A percentile compares a stretch with the other conserved stretches of the same genome.
phyloP scores from a whole-genome alignment of 1,140 invertebrate species.

The Neodiprion pinetum region DNA sequence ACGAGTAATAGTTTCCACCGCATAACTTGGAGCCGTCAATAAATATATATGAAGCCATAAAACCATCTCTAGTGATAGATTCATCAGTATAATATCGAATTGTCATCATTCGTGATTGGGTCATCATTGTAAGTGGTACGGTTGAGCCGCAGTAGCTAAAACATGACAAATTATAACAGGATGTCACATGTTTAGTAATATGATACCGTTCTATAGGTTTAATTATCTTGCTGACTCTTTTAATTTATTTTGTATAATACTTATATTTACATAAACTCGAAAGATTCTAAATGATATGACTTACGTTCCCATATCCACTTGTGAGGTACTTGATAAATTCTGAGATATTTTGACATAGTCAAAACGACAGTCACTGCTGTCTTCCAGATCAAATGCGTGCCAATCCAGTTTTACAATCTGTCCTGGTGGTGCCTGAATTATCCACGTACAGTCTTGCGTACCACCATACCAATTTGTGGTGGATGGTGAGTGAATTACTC shows the following conservation, averaged over 20 bases:
- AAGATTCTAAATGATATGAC: conserved; percentile 16
- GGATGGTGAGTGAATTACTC: conserved; percentile 66
- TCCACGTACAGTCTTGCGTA: conserved; percentile 78
- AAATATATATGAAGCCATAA: conserved; percentile 74
- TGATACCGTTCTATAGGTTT: too few relatives aligned
- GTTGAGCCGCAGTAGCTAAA: conserved; percentile 75
- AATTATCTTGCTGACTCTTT: too few relatives aligned
- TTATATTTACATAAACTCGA: too few relatives aligned
- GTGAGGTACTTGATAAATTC: conserved; percentile 53
- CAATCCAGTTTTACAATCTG: conserved; percentile 78
- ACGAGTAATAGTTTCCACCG: conserved; percentile 75
- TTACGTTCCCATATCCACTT: conserved; percentile 60
- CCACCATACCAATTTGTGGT: conserved; percentile 64
- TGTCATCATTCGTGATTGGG: conserved; percentile 71
- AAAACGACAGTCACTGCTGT: conserved; percentile 66
- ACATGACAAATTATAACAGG: background rate
- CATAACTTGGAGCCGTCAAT: conserved; percentile 73
- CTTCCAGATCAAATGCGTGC: conserved; percentile 76
- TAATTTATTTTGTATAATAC: too few relatives aligned
- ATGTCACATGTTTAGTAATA: too few relatives aligned
- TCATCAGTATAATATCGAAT: conserved; percentile 74
- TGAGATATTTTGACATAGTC: conserved; percentile 83
- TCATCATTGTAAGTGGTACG: conserved; percentile 72
- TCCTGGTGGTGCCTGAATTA: conserved; percentile 74
- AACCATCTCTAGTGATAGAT: conserved; percentile 68